Conservation (phyloP, 2,888 invertebrate species). For the Amphipoea lucens region DNA sequence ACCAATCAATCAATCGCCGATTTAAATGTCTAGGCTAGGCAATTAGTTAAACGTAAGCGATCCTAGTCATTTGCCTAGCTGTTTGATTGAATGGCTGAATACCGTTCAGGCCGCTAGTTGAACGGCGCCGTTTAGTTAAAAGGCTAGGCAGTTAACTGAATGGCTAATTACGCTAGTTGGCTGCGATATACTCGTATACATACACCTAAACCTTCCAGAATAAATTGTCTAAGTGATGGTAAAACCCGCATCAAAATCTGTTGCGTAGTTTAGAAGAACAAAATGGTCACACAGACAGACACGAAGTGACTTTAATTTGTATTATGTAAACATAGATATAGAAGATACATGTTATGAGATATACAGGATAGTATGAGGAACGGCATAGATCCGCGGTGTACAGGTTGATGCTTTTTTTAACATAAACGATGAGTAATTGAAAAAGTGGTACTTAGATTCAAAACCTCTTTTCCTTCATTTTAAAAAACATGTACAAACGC, state of each 20-base stretch:
- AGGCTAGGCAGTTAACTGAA: no score
- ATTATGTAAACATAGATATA: neutral
- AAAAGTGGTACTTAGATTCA: no score
- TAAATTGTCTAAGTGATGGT: neutral
- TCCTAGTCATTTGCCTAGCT: no score
- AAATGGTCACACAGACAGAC: neutral
- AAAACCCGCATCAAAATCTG: neutral
- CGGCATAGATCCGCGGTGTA: neutral
- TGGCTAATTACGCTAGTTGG: no score
- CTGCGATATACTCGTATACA: no score
- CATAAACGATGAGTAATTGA: neutral
- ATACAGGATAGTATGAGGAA: slow-evolving; percentile 6
- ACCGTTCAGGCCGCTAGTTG: no score
- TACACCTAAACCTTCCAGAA: neutral
- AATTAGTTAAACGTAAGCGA: no score
- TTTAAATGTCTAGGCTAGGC: no score
- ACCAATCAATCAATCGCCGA: no score
- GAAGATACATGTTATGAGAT: neutral
- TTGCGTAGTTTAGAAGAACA: neutral
- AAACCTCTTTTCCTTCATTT: neutral
- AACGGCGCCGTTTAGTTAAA: no score
- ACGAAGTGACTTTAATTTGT: neutral
- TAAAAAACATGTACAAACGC: no score
- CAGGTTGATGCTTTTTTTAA: neutral
- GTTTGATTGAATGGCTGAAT: no score